Evolutionary conservation across 2,113 vertebrate genomes (phyloP).

Genomic region (Gadus macrocephalus): DNA sequence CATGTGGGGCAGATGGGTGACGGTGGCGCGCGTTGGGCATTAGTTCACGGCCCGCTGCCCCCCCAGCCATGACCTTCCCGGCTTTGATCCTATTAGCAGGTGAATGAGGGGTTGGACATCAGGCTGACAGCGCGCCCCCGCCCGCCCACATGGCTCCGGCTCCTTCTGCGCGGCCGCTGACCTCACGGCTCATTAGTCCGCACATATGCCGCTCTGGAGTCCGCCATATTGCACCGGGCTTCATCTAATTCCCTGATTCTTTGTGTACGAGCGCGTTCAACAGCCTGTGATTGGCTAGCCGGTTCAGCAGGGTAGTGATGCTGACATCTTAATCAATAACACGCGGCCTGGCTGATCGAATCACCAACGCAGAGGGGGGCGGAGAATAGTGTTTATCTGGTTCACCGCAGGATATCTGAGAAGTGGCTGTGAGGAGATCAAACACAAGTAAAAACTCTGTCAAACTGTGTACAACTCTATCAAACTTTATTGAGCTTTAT

Average conservation of each 20-base stretch:
- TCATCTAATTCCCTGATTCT: constrained; percentile 30
- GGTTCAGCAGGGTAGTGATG: not conserved
- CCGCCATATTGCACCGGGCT: constrained; percentile 28
- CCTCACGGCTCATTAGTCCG: constrained; percentile 43
- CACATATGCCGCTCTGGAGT: constrained; percentile 42
- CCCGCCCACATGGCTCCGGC: constrained; percentile 7
- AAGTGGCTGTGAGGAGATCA: too few relatives aligned
- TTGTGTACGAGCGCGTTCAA: constrained; percentile 28
- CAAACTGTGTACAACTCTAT: too few relatives aligned
- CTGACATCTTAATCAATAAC: constrained; percentile 12
- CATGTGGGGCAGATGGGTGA: constrained; percentile 63
- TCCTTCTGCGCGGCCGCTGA: constrained; percentile 48
- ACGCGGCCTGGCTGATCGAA: not conserved
- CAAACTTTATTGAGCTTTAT: too few relatives aligned
- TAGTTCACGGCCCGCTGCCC: constrained; percentile 43
- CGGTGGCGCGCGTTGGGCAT: constrained; percentile 53
- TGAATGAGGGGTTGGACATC: constrained; percentile 65
- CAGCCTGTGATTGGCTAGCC: constrained; percentile 4
- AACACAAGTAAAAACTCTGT: too few relatives aligned
- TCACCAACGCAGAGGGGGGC: too few relatives aligned
- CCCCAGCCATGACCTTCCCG: constrained; percentile 50
- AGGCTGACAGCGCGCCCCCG: constrained; percentile 49
- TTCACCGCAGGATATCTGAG: too few relatives aligned
- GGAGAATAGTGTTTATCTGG: too few relatives aligned
- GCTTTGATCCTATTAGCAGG: constrained; percentile 71